Conservation (phyloP, 2,888 invertebrate genomes). For the Sussaba pulchella region DNA sequence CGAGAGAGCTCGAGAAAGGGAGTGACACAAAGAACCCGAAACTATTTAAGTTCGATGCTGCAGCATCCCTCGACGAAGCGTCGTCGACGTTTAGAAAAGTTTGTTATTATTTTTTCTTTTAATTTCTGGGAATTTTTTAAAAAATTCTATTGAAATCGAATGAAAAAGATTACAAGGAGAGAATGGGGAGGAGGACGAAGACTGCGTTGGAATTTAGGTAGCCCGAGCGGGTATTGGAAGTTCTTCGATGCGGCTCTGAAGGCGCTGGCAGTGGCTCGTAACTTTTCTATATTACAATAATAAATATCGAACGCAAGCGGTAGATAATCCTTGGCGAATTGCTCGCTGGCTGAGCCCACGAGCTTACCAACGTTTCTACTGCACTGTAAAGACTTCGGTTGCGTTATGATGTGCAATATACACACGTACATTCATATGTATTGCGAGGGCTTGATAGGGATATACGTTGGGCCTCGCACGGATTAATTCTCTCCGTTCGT, state of each 20-base stretch:
- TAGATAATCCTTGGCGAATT: constrained; percentile 58
- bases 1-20: constrained; percentile 5
- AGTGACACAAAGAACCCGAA: constrained; percentile 27
- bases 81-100: background rate
- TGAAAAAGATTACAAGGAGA: constrained; percentile 22
- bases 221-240: no score
- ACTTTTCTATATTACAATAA: constrained; percentile 55
- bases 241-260: no score
- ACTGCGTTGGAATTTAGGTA: constrained; percentile 6
- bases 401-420: constrained; percentile 25
- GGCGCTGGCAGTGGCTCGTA: constrained; percentile 54
- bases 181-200: constrained; percentile 8
- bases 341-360: constrained; percentile 41
- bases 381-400: constrained; percentile 9
- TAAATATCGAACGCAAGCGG: constrained; percentile 59
- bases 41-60: constrained; percentile 36
- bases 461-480: constrained; percentile 3
- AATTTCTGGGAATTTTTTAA: background rate
- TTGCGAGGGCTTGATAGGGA: constrained; percentile 3
- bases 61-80: background rate
- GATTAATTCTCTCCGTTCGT: constrained; percentile 47
- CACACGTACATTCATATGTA: background rate
- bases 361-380: constrained; percentile 43
- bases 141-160: constrained; percentile 18
- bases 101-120: background rate